Evolutionary conservation across 1,140 invertebrate genomes (phyloP).

Genomic region (Diachasmimorpha longicaudata): DNA sequence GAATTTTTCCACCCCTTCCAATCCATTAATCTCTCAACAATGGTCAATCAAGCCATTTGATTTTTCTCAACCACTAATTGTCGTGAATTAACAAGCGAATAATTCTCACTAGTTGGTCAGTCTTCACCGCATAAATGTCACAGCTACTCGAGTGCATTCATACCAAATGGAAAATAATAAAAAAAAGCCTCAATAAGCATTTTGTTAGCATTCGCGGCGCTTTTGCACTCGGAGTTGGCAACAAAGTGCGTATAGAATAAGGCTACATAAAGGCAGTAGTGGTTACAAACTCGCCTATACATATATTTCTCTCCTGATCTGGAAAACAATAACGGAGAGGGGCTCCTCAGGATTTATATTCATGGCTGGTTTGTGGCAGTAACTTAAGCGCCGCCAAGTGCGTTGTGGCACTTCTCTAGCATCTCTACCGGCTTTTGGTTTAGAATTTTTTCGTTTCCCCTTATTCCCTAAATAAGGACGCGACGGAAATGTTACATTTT

Average conservation of each 20-base stretch:
- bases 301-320: conserved; percentile 61
- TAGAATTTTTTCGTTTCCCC: conserved; percentile 28
- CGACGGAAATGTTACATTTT: conserved; percentile 31
- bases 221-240: not conserved
- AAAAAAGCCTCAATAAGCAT: not conserved
- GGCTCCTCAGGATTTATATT: conserved; percentile 56
- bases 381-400: conserved; percentile 47
- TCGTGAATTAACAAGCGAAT: not conserved
- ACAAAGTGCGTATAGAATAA: conserved; percentile 9
- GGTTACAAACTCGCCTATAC: conserved; percentile 23
- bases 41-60: not conserved
- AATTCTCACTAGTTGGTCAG: not conserved
- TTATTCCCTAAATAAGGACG: conserved; percentile 34
- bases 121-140: not conserved
- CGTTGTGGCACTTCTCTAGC: conserved; percentile 36
- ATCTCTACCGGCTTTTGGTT: conserved; percentile 17
- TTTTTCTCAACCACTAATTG: not conserved
- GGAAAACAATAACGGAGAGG: conserved; percentile 59
- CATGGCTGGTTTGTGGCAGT: conserved; percentile 46
- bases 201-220: not conserved
- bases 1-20: no score
- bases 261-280: conserved; percentile 5
- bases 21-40: not conserved
- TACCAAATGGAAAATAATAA: not conserved
- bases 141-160: not conserved